Evolutionary conservation across 2,888 invertebrate species (phyloP).

Genomic region (Pilophorus perplexus): DNA sequence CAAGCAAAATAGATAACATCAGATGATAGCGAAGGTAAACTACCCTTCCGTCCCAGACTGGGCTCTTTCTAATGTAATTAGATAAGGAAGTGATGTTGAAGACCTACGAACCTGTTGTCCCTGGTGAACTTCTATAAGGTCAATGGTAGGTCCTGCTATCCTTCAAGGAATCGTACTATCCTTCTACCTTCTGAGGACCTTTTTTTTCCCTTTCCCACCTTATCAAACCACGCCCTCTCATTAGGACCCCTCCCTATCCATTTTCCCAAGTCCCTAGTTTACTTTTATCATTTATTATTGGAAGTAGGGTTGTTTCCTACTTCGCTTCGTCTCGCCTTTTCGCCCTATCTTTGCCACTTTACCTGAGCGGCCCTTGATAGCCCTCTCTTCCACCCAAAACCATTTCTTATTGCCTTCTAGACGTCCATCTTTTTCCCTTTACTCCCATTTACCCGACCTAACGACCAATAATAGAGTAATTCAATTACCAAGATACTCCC

Average conservation of each 20-base stretch:
- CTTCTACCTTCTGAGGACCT: slow-evolving; percentile 2
- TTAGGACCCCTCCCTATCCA: slow-evolving; percentile 13
- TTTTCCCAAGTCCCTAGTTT: slow-evolving; percentile 23
- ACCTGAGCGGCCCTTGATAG: slow-evolving; percentile 35
- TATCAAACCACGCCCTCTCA: slow-evolving; percentile 27
- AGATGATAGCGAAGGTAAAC: too few species aligned
- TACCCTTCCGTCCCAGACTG: background rate
- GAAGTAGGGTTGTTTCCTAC: slow-evolving; percentile 36
- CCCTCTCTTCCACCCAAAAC: slow-evolving; percentile 7
- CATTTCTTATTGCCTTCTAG: slow-evolving; percentile 34
- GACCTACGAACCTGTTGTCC: too few species aligned
- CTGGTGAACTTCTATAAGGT: too few species aligned
- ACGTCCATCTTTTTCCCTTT: slow-evolving; percentile 18
- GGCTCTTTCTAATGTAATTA: slow-evolving; percentile 25
- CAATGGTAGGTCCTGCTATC: too few species aligned
- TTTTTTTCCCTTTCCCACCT: background rate
- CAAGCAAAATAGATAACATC: too few species aligned
- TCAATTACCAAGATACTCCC: slow-evolving; percentile 33
- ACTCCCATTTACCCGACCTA: slow-evolving; percentile 29
- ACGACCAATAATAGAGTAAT: slow-evolving; percentile 40
- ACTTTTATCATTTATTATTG: slow-evolving; percentile 40
- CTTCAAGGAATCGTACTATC: slow-evolving; percentile 35
- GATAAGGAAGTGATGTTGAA: slow-evolving; percentile 27
- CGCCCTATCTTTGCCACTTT: slow-evolving; percentile 28
- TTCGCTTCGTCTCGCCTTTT: slow-evolving; percentile 26